Conservation (phyloP, 2,113 vertebrate genomes). For the Connochaetes taurinus region DNA sequence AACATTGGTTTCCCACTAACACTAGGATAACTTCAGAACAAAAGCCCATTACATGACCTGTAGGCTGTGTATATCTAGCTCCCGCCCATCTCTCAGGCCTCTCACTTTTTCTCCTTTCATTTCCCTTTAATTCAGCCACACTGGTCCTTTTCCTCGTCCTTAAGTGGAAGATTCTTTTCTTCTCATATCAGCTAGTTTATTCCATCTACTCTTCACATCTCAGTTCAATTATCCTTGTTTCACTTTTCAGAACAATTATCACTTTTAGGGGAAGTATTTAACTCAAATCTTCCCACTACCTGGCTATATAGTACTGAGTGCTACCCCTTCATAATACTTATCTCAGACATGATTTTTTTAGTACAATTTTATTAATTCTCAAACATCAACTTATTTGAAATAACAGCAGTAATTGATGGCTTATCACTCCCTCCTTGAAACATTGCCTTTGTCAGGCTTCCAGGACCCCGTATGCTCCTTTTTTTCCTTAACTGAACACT, state of each 20-base stretch:
- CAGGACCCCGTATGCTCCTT: not conserved
- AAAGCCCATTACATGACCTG: not conserved
- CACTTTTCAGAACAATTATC: not conserved
- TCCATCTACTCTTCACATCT: not conserved
- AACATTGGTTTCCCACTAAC: not conserved
- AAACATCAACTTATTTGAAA: not conserved
- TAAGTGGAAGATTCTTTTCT: not conserved
- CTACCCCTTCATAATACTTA: not conserved
- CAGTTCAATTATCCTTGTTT: not conserved
- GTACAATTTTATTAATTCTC: not conserved
- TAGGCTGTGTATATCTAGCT: not conserved
- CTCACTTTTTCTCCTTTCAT: not conserved
- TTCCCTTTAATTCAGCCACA: not conserved
- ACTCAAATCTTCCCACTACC: not conserved
- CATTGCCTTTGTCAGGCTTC: not conserved
- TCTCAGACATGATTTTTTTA: not conserved
- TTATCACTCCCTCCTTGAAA: not conserved
- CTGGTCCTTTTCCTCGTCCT: not conserved
- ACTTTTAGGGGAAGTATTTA: not conserved
- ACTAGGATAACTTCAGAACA: not conserved
- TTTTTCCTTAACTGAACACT: not conserved
- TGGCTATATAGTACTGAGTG: not conserved
- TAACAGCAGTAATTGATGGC: not conserved
- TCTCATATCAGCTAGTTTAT: not conserved
- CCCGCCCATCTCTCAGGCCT: not conserved